phyloP scores from a whole-genome alignment of 1,140 invertebrate genomes.

The Drosophila persimilis region DNA sequence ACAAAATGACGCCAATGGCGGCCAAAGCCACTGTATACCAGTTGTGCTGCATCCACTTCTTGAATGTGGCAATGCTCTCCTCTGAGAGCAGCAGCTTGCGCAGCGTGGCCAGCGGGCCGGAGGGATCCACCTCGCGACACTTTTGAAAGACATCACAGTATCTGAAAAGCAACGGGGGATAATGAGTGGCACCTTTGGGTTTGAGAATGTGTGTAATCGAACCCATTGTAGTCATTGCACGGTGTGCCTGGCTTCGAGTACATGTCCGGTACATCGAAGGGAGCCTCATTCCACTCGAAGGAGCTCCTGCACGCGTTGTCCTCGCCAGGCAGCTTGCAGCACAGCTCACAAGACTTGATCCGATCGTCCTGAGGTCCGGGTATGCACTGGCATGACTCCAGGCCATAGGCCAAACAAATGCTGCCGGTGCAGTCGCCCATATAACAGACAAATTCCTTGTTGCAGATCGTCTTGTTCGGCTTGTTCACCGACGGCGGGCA shows the following conservation, averaged over 20 bases:
- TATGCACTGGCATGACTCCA: constrained; percentile 97
- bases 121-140: constrained; percentile 97
- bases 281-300: constrained; percentile 94
- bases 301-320: constrained; percentile 92
- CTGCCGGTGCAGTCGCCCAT: constrained; percentile 97
- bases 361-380: constrained; percentile 89
- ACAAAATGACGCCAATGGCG: constrained; percentile 88
- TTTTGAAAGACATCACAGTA: constrained; percentile 99
- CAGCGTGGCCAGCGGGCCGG: constrained; percentile 95
- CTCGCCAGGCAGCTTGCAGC: constrained; percentile 93
- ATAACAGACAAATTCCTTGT: constrained; percentile 96
- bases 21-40: constrained; percentile 93
- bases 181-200: neutral
- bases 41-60: constrained; percentile 92
- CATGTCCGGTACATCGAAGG: constrained; percentile 95
- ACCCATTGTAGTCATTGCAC: constrained; percentile 98
- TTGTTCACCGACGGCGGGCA: constrained; percentile 96
- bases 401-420: constrained; percentile 95
- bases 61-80: constrained; percentile 93
- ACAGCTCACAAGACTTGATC: constrained; percentile 94
- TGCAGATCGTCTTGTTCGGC: constrained; percentile 96
- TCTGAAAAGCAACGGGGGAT: constrained; percentile 58
- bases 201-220: neutral
- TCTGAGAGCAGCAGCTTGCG: constrained; percentile 94
- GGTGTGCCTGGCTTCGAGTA: constrained; percentile 97